These are phyloP conservation scores for Brachypodius melanocephalos DNA, from an alignment of 2,113 vertebrate species.

Conservation along the genomic window DNA sequence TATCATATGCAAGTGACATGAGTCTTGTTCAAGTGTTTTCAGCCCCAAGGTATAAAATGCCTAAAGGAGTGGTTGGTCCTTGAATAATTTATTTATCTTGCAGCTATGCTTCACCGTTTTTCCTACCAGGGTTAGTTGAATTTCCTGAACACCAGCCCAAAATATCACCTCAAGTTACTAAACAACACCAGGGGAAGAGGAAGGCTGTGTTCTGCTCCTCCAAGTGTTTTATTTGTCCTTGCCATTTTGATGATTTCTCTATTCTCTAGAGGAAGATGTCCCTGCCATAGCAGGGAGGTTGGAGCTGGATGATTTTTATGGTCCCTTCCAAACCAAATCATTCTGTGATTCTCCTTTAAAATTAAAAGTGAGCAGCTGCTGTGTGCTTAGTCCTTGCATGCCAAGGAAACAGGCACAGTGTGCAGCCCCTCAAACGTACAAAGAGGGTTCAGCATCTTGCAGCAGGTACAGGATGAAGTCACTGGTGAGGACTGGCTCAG, in stretches of 20 bases:
- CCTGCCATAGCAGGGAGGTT: not conserved
- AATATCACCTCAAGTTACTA: not conserved
- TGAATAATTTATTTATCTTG: conserved; percentile 51
- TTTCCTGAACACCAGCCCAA: conserved; percentile 18
- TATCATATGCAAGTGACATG: conserved; percentile 39
- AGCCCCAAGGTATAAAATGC: conserved; percentile 7
- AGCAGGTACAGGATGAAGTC: not conserved
- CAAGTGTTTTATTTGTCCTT: not conserved
- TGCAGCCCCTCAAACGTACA: not conserved
- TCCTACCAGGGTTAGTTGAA: not conserved
- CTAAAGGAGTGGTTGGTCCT: not conserved
- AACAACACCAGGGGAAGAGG: not conserved
- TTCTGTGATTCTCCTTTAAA: not conserved
- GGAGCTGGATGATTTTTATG: not conserved
- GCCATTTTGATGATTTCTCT: not conserved
- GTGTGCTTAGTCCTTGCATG: not conserved
- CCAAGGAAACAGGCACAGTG: not conserved
- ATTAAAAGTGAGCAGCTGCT: not conserved
- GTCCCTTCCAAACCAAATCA: not conserved
- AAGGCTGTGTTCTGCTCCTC: not conserved
- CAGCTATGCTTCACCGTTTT: not conserved
- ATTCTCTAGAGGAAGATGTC: not conserved
- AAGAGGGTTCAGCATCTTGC: not conserved
- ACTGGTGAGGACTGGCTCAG: not conserved
- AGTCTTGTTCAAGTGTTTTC: conserved; percentile 25